Percentiles rank a stretch among this genome's conserved stretches.
Conservation (phyloP, 2,113 vertebrate genomes). For the Sula dactylatra region DNA sequence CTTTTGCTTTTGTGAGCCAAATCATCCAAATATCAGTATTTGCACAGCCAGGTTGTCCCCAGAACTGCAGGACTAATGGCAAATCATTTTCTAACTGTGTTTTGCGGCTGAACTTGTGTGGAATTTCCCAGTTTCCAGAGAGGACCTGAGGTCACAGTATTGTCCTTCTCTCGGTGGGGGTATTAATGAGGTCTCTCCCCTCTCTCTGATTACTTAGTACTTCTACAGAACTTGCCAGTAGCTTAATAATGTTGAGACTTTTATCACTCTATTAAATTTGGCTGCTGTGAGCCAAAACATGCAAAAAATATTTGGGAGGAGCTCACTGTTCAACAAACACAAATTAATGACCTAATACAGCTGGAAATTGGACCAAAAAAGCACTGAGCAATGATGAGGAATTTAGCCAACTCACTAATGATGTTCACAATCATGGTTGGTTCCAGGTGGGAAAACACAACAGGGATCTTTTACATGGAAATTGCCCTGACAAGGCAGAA, state of each 20-base stretch:
- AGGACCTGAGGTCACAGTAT: not conserved
- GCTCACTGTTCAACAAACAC: not conserved
- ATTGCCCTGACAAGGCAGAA: not conserved
- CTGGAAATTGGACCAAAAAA: not conserved
- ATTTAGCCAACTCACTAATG: not conserved
- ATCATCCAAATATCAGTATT: not conserved
- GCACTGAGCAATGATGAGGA: not conserved
- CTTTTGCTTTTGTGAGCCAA: not conserved
- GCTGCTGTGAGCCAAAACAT: not conserved
- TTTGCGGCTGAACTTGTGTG: not conserved
- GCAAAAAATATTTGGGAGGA: constrained; percentile 14
- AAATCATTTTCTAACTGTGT: not conserved
- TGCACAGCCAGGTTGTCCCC: not conserved
- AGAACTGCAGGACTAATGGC: not conserved
- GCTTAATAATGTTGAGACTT: not conserved
- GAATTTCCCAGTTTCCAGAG: not conserved
- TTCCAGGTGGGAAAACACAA: not conserved
- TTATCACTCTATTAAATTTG: not conserved
- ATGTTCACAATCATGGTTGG: not conserved
- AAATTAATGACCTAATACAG: not conserved
- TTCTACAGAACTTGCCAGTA: not conserved
- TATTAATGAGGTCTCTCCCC: not conserved
- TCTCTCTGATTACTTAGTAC: not conserved
- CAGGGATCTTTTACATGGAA: not conserved
- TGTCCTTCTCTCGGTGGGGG: not conserved